Percentiles rank a stretch among this genome's conserved stretches.
Evolutionary conservation across 2,888 invertebrate species (phyloP).

Genomic region (Pelosia muscerda): DNA sequence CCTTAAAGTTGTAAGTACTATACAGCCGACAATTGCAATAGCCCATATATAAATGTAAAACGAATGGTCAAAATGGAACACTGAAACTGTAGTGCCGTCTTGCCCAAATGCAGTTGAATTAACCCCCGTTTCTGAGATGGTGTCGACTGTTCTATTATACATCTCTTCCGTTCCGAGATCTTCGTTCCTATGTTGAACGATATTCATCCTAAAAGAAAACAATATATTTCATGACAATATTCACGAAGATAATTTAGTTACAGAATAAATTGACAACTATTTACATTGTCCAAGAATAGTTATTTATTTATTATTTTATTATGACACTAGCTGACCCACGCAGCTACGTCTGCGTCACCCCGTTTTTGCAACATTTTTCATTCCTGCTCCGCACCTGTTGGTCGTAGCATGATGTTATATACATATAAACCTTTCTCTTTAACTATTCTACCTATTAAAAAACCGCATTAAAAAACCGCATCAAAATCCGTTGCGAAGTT

Average conservation of each 20-base stretch:
- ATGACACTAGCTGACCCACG: no score
- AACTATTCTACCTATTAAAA: no score
- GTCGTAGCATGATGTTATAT: no score
- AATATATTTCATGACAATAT: not conserved
- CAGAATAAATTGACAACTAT: not conserved
- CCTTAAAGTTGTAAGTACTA: slow-evolving; percentile 87
- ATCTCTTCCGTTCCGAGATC: not conserved
- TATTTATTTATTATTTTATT: no score
- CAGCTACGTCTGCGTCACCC: no score
- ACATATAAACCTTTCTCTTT: no score
- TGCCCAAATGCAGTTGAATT: slow-evolving; percentile 11
- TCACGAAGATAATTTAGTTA: not conserved
- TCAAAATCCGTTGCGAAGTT: no score
- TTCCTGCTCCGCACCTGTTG: no score
- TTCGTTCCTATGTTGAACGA: slow-evolving; percentile 61
- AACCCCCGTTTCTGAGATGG: not conserved
- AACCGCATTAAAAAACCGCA: no score
- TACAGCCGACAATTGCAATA: slow-evolving; percentile 85
- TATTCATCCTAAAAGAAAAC: slow-evolving; percentile 76
- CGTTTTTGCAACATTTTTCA: no score
- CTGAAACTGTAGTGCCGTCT: not conserved
- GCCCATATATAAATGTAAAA: slow-evolving; percentile 87
- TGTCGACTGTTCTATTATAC: slow-evolving; percentile 3
- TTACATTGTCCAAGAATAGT: no score
- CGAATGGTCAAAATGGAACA: slow-evolving; percentile 57